Evolutionary conservation across 2,797 vertebrate species (phyloP).

Genomic region (Octomys mimax): DNA sequence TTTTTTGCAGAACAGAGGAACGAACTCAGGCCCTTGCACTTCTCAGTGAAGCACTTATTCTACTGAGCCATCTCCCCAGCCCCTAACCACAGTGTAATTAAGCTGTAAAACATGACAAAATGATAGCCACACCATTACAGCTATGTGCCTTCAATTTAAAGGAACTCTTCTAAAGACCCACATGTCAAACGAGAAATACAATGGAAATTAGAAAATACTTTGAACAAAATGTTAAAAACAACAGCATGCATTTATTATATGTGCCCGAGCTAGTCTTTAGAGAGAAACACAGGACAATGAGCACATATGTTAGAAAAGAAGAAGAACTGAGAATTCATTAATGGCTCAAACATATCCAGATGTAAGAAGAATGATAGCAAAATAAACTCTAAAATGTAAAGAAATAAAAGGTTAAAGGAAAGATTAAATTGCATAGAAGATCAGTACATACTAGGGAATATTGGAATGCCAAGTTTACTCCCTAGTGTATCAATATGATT

Average conservation of each 20-base stretch:
- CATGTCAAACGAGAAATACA: neutral
- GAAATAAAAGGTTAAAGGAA: neutral
- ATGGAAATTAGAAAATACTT: neutral
- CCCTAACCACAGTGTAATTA: neutral
- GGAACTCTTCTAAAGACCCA: neutral
- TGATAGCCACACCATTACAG: neutral
- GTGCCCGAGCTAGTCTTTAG: too few relatives aligned
- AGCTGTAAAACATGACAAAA: neutral
- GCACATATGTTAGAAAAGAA: neutral
- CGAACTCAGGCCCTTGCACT: too few relatives aligned
- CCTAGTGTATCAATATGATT: neutral
- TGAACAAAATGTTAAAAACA: neutral
- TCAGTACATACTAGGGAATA: neutral
- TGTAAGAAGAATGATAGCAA: neutral
- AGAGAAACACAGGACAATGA: neutral
- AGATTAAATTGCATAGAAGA: neutral
- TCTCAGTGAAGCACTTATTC: too few relatives aligned
- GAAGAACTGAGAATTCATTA: neutral
- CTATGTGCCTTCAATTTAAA: neutral
- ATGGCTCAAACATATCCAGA: neutral
- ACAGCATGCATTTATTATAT: neutral
- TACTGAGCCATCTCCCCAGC: too few relatives aligned
- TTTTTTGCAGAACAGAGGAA: too few relatives aligned
- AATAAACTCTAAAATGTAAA: neutral
- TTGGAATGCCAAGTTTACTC: neutral